Evolutionary conservation across 2,888 invertebrate species (phyloP).

Genomic region (Lochmaea crataegi): DNA sequence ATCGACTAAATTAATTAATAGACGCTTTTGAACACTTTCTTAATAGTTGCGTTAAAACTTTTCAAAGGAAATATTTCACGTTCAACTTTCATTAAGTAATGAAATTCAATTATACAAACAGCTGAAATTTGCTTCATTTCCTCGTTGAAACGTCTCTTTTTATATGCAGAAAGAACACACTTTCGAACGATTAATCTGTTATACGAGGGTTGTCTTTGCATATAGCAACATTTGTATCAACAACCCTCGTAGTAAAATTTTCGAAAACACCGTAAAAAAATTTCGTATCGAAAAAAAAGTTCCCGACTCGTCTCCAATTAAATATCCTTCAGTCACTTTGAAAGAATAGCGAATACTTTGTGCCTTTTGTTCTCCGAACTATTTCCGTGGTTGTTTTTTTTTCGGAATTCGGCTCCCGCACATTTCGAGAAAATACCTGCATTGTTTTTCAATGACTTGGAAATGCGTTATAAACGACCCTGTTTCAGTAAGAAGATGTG

Average conservation of each 20-base stretch:
- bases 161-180: background rate
- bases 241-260: no score
- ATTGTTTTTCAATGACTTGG: slow-evolving; percentile 54
- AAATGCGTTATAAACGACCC: slow-evolving; percentile 53
- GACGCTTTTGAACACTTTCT: slow-evolving; percentile 1
- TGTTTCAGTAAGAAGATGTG: slow-evolving; percentile 51
- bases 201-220: no score
- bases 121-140: slow-evolving; percentile 4
- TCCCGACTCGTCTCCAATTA: slow-evolving; percentile 38
- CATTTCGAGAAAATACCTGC: slow-evolving; percentile 53
- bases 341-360: slow-evolving; percentile 42
- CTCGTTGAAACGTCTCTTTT: background rate
- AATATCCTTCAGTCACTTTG: slow-evolving; percentile 40
- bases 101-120: slow-evolving; percentile 10
- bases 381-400: slow-evolving; percentile 42
- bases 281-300: slow-evolving; percentile 27
- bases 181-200: no score
- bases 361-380: slow-evolving; percentile 44
- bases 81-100: slow-evolving; percentile 12
- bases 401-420: slow-evolving; percentile 42
- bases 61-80: slow-evolving; percentile 6
- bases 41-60: slow-evolving; percentile 1
- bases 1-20: slow-evolving; percentile 1
- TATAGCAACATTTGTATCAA: no score
- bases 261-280: slow-evolving; percentile 6